phyloP scores from a whole-genome alignment of 2,113 vertebrate species.

The Sisor rabdophorus region DNA sequence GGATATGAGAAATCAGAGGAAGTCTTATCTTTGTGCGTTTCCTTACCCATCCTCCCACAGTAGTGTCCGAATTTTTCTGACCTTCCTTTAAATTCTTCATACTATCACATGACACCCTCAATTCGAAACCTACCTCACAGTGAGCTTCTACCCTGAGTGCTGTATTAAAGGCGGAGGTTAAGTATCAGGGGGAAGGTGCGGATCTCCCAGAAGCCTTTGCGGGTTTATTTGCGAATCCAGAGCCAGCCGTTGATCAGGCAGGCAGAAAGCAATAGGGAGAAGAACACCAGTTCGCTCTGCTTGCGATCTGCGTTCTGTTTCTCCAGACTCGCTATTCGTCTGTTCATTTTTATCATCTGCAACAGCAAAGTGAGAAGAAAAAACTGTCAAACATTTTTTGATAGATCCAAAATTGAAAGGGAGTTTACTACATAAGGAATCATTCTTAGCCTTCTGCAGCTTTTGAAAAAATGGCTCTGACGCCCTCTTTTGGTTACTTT shows the following conservation, averaged over 20 bases:
- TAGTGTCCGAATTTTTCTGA: background rate
- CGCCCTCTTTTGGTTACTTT: conserved; percentile 24
- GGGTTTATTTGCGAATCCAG: conserved; percentile 69
- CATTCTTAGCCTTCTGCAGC: background rate
- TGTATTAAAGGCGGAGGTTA: background rate
- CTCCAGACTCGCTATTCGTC: conserved; percentile 66
- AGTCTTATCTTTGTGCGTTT: background rate
- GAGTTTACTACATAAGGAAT: background rate
- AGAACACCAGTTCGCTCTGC: conserved; percentile 67
- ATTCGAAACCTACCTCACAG: conserved; percentile 1
- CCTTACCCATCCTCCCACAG: too few species aligned
- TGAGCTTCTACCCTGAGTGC: conserved; percentile 2
- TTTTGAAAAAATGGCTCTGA: background rate
- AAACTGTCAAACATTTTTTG: background rate
- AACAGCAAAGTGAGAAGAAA: background rate
- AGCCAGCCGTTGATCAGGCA: conserved; percentile 74
- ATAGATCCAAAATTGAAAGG: background rate
- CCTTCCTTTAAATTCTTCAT: background rate
- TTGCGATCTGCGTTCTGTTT: conserved; percentile 56
- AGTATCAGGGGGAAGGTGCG: background rate
- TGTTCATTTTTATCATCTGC: conserved; percentile 69
- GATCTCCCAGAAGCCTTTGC: background rate
- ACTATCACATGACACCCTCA: background rate
- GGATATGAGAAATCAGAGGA: background rate
- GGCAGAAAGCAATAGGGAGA: conserved; percentile 65